These are phyloP conservation scores for Brachionichthys hirsutus DNA, from an alignment of 2,113 vertebrate species.

Conservation along the genomic window DNA sequence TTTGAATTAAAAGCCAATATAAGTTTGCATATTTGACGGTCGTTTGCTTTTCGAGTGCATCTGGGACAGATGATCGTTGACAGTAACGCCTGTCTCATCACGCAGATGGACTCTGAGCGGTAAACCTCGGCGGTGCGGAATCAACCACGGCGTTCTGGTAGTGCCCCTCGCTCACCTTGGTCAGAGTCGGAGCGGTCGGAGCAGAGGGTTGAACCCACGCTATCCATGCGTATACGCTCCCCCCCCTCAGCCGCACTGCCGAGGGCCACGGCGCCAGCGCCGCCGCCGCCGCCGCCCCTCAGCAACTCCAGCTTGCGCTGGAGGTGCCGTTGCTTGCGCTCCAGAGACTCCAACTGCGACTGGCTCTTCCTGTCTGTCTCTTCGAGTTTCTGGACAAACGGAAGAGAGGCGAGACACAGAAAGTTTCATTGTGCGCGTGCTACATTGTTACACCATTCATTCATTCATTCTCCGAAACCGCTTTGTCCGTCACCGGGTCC, in stretches of 20 bases:
- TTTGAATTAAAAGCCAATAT: neutral
- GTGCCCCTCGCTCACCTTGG: constrained; percentile 81
- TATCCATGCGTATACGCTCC: constrained; percentile 94
- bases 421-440: too few relatives aligned
- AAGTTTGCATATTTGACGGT: too few relatives aligned
- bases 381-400: constrained; percentile 91
- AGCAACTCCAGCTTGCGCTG: constrained; percentile 95
- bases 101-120: neutral
- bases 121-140: neutral
- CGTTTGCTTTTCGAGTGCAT: too few relatives aligned
- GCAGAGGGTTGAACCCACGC: constrained; percentile 91
- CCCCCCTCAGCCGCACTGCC: constrained; percentile 77
- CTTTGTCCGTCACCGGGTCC: too few relatives aligned
- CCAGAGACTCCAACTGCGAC: constrained; percentile 94
- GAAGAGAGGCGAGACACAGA: neutral
- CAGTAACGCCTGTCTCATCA: neutral
- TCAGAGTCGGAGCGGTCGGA: constrained; percentile 97
- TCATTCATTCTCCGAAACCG: too few relatives aligned
- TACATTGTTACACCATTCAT: too few relatives aligned
- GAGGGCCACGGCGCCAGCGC: constrained; percentile 35
- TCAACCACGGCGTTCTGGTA: neutral
- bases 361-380: constrained; percentile 91
- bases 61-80: neutral
- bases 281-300: constrained; percentile 76
- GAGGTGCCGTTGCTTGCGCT: constrained; percentile 94